Evolutionary conservation across 1,140 invertebrate species (phyloP).

Genomic region (Listronotus oregonensis): DNA sequence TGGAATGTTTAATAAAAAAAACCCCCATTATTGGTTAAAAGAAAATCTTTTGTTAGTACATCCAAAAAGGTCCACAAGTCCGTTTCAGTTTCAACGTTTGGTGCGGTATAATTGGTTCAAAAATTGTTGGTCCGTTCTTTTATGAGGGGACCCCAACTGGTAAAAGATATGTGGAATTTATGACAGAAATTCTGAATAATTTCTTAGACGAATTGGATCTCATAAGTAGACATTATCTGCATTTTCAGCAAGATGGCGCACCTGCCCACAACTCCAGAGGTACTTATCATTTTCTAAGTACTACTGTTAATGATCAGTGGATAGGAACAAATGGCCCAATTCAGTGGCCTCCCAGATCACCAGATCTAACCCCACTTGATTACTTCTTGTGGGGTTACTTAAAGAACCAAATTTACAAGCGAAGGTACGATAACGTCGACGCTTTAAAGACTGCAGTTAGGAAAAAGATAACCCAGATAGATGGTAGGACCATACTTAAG

Average conservation of each 20-base stretch:
- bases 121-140: conserved; percentile 13
- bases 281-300: conserved; percentile 2
- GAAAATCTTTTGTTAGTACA: conserved; percentile 11
- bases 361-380: conserved; percentile 1
- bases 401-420: conserved; percentile 14
- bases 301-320: background rate
- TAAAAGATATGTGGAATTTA: conserved; percentile 16
- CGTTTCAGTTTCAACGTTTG: conserved; percentile 17
- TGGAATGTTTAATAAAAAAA: conserved; percentile 16
- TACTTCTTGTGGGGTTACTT: conserved; percentile 9
- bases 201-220: conserved; percentile 16
- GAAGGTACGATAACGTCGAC: no score
- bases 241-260: conserved; percentile 12
- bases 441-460: no score
- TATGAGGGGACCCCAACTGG: conserved; percentile 9
- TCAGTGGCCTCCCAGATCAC: background rate
- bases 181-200: conserved; percentile 20
- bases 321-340: conserved; percentile 11
- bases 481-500: no score
- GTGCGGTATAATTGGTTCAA: background rate
- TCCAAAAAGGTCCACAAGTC: conserved; percentile 10
- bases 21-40: conserved; percentile 1
- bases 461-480: no score
- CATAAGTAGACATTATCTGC: conserved; percentile 13
- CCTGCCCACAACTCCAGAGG: conserved; percentile 7